phyloP scores from a whole-genome alignment of 2,888 invertebrate species.

The Nysson spinosus region DNA sequence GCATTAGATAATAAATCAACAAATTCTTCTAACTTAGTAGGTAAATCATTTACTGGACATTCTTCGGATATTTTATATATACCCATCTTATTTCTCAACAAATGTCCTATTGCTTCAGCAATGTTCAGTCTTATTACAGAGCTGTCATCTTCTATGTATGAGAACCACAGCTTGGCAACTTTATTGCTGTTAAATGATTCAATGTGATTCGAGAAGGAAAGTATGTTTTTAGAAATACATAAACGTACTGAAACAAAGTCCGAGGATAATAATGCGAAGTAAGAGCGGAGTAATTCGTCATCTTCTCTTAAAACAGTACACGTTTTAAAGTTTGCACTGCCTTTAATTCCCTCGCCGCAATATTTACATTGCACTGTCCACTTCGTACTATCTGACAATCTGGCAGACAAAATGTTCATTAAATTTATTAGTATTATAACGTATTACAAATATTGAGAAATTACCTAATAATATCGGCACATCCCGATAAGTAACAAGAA shows the following conservation, averaged over 20 bases:
- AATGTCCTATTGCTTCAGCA: constrained; percentile 66
- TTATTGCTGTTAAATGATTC: constrained; percentile 73
- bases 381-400: constrained; percentile 31
- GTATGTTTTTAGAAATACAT: constrained; percentile 72
- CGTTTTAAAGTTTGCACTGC: constrained; percentile 15
- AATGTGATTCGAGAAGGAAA: constrained; percentile 77
- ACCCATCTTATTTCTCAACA: constrained; percentile 71
- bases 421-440: constrained; percentile 10
- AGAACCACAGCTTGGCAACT: constrained; percentile 75
- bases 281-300: constrained; percentile 64
- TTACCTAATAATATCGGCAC: constrained; percentile 63
- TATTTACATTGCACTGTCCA: constrained; percentile 61
- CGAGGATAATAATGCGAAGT: constrained; percentile 64
- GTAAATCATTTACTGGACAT: constrained; percentile 68
- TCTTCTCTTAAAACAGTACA: constrained; percentile 39
- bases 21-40: constrained; percentile 70
- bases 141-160: constrained; percentile 72
- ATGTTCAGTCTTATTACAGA: constrained; percentile 72
- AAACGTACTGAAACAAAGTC: constrained; percentile 67
- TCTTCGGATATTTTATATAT: constrained; percentile 73
- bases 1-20: constrained; percentile 78
- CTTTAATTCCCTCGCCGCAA: constrained; percentile 48
- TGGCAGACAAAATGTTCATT: constrained; percentile 34
- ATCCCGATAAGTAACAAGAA: constrained; percentile 68
- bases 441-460: constrained; percentile 6